Evolutionary conservation across 2,797 vertebrate species (phyloP).

Genomic region (Hozukius guyotensis): DNA sequence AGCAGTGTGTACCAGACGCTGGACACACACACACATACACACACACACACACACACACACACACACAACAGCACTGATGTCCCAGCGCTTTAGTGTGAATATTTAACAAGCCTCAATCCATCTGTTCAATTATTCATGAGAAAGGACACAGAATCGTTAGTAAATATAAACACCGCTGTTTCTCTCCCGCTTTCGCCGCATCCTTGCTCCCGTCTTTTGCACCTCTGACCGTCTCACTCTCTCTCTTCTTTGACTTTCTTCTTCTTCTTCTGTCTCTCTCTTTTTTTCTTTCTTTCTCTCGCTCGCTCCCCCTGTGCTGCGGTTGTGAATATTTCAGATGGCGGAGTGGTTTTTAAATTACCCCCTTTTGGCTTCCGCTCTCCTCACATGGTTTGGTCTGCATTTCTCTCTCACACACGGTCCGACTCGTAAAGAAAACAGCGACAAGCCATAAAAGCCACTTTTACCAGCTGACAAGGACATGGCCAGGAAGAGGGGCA

Average conservation of each 20-base stretch:
- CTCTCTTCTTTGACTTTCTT: constrained; percentile 36
- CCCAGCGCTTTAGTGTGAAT: constrained; percentile 77
- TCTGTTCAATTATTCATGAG: constrained; percentile 79
- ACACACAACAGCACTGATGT: constrained; percentile 65
- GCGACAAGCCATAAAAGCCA: constrained; percentile 83
- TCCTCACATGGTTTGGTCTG: constrained; percentile 81
- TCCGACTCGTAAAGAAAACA: constrained; percentile 80
- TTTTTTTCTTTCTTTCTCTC: constrained; percentile 35
- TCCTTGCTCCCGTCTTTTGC: constrained; percentile 29
- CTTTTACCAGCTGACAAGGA: constrained; percentile 81
- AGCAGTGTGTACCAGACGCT: constrained; percentile 63
- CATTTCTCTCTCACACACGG: constrained; percentile 77
- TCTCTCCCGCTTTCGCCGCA: constrained; percentile 33
- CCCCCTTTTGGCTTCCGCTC: constrained; percentile 82
- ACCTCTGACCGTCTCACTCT: constrained; percentile 19
- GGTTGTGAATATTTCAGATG: constrained; percentile 84
- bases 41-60: constrained; percentile 21
- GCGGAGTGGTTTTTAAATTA: constrained; percentile 84
- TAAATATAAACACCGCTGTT: constrained; percentile 77
- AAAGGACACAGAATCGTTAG: constrained; percentile 77
- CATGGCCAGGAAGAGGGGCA: constrained; percentile 65
- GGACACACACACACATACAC: constrained; percentile 54
- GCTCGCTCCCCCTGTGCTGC: constrained; percentile 52
- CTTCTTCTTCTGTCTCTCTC: constrained; percentile 1
- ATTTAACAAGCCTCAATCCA: constrained; percentile 77